Percentiles rank a stretch among this genome's conserved stretches.
Evolutionary conservation across 2,113 vertebrate genomes (phyloP).

Genomic region (Amblyornis subalaris): DNA sequence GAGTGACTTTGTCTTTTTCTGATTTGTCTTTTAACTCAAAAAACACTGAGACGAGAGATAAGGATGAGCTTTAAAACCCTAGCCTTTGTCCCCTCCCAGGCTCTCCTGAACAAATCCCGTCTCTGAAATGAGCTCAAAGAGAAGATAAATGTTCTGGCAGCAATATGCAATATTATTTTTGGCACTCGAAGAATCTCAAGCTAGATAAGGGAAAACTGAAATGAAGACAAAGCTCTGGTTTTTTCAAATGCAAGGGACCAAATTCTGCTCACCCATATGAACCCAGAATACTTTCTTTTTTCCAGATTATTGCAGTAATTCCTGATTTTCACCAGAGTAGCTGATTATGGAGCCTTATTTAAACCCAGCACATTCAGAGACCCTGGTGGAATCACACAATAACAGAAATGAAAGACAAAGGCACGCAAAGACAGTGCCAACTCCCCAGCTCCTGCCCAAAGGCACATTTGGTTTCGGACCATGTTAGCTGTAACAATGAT

Average conservation of each 20-base stretch:
- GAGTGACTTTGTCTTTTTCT: conserved; percentile 30
- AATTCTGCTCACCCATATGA: background rate
- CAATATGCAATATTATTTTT: conserved; percentile 59
- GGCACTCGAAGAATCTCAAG: conserved; percentile 46
- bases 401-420: background rate
- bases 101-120: conserved; percentile 17
- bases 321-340: background rate
- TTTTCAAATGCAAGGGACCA: background rate
- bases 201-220: conserved; percentile 51
- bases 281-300: background rate
- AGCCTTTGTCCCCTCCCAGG: conserved; percentile 23
- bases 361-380: background rate
- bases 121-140: conserved; percentile 26
- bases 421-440: background rate
- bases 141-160: conserved; percentile 54
- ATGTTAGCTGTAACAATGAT: background rate
- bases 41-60: conserved; percentile 37
- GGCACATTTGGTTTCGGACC: conserved; percentile 22
- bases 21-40: conserved; percentile 48
- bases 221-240: background rate
- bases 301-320: background rate
- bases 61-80: conserved; percentile 22
- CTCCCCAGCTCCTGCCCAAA: conserved; percentile 12
- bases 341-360: background rate
- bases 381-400: background rate